Conservation (phyloP, 2,797 vertebrate species). For the Falco berigora region DNA sequence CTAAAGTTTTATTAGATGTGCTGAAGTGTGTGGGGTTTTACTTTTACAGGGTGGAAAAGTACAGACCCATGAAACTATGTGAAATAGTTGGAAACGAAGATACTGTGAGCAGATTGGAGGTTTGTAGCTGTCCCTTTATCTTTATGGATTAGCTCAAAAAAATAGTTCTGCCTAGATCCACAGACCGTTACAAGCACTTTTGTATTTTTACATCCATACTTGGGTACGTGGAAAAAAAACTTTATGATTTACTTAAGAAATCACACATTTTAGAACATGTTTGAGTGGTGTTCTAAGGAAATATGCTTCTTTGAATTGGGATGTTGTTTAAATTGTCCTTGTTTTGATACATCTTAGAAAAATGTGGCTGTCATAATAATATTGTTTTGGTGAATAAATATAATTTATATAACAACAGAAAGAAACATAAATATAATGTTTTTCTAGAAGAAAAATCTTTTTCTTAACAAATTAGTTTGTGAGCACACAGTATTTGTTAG, state of each 20-base stretch:
- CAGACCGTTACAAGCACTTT: background rate
- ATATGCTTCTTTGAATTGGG: background rate
- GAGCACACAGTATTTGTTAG: background rate
- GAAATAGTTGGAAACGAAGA: conserved; percentile 87
- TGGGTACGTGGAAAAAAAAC: background rate
- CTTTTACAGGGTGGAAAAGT: conserved; percentile 88
- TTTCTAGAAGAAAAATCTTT: background rate
- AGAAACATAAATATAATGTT: background rate
- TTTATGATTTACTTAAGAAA: background rate
- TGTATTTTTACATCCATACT: background rate
- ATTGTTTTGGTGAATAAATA: background rate
- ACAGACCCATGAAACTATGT: conserved; percentile 83
- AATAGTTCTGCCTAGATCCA: background rate
- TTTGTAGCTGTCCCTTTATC: background rate
- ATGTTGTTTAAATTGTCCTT: background rate
- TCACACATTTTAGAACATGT: background rate
- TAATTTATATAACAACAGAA: background rate
- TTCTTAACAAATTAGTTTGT: background rate
- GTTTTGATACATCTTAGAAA: background rate
- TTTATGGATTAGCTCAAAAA: background rate
- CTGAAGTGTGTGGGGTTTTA: background rate
- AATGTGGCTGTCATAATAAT: background rate
- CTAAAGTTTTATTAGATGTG: rapidly evolving
- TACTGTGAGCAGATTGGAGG: conserved; percentile 85
- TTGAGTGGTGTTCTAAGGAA: background rate